Evolutionary conservation across 2,113 vertebrate species (phyloP), one percentile per base, ranked within the genome.

Genomic region (Tricholaema leucomelas): DNA sequence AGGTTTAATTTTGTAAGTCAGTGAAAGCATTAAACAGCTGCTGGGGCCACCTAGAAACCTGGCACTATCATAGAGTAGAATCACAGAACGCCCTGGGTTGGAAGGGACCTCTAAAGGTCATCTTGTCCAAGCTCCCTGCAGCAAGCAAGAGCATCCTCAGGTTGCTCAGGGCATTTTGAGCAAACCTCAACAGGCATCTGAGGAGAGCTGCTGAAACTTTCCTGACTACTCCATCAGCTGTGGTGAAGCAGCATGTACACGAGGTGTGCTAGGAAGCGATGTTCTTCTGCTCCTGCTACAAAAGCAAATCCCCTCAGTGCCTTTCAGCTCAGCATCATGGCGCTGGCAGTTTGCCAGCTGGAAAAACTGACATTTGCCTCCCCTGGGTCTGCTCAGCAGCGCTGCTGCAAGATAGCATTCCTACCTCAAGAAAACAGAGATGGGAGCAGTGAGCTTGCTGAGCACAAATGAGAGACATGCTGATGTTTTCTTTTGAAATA

Each of bases 271-370:
- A 87, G 75, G 55, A 85, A 95, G 86, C 33, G 46, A 74, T 59
- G 21, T 72, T 90, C 71, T 93, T 92, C 66, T 93, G 65, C 67
- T 88, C 94, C 76, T 88, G 54, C 77, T 87, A 24, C 67, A 65
- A 81, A 95, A 95, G 61, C 83, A 42, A 96, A 96, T 85, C 94
- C 87, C 85, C 70, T 90, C 31, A 12, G 94, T 78, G 80, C 77
- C 61, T 87, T 93, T 92, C 91, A 80, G 18, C 5, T 4, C 8
- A 3, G 50, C 66, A 74, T 71, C 59, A 30, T 78, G 28, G 81
- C 42, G 77, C 91, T 97, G 97, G 96, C 95, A 90, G 88, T 75
- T 87, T 93, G 92, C 94, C 97, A 90, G 92, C 87, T 87, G 90
- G 81, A 95, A 95, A 94, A 94, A 83, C 70, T 88, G 91, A 94